Evolutionary conservation across 2,888 invertebrate genomes (phyloP), one percentile per base, ranked within the genome.

Genomic region (Rhyacophila evoluta): DNA sequence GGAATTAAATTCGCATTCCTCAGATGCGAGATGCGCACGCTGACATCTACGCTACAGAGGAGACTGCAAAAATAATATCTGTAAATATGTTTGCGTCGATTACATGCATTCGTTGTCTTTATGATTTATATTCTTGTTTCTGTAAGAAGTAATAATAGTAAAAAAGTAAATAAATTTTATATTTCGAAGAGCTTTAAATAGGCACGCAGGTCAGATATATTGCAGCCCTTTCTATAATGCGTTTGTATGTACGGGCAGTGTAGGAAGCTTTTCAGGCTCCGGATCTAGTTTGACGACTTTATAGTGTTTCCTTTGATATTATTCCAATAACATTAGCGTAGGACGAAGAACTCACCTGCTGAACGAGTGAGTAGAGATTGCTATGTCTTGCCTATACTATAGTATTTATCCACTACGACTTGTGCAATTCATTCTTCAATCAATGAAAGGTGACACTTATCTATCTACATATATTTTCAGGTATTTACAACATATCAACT

Each of bases 251-350:
- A 19, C 55, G 10, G 55, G 55, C 25, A 25, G 55, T 55, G 55
- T 55, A 55, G 55, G 55, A 55, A 55, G 55, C 55, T 55, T 55
- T 55, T 55, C 55, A 55, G 55, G 15, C 55, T 55, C 25, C 55
- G 25, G 41, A 55, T 55, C 55, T 12, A 55, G 55, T 55, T 55
- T 55, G 55, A 55, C 55, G 55, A 19, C 55, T 55, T 55, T 55
- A 55, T 55, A 55, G 55, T 19, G 55, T 55, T 55, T 55, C 55
- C 55, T 55, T 55, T 55, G 55, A 55, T 55, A 55, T 33, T 33
- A 33, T 19, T 55, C 55, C 19, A 25, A 15, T 55, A 19, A 55
- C 55, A 55, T 55, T 55, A 19, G 55, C 55, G 55, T 55, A 19
- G 55, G 55, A 55, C 19, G 55, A 55, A 19, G 55, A 55, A 55